phyloP scores from a whole-genome alignment of 1,140 invertebrate genomes.

The Calliopsis andreniformis region DNA sequence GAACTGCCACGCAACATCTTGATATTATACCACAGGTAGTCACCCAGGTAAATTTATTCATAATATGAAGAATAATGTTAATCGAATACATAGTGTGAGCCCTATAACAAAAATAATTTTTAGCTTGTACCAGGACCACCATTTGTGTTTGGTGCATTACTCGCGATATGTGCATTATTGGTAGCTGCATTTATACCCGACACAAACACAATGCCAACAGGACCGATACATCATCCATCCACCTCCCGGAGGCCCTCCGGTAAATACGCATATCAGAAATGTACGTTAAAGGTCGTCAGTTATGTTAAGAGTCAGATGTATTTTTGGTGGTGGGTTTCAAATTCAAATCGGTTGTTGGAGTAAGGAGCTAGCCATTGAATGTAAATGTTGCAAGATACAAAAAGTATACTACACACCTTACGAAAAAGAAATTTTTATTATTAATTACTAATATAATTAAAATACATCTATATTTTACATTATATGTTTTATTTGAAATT shows the following conservation, averaged over 20 bases:
- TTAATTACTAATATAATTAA: conserved; percentile 12
- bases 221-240: conserved; percentile 80
- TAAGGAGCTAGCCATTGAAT: not conserved
- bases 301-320: conserved; percentile 76
- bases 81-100: not conserved
- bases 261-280: conserved; percentile 82
- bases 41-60: conserved; percentile 24
- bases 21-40: conserved; percentile 83
- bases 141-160: conserved; percentile 98
- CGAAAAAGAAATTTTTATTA: not conserved
- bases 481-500: conserved; percentile 20
- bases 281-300: conserved; percentile 81
- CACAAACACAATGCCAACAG: conserved; percentile 80
- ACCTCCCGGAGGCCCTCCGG: conserved; percentile 80
- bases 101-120: conserved; percentile 46
- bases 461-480: conserved; percentile 37
- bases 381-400: not conserved
- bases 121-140: conserved; percentile 98
- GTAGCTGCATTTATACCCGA: conserved; percentile 96
- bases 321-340: conserved; percentile 78
- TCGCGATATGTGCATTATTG: conserved; percentile 96
- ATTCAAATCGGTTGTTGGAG: conserved; percentile 18
- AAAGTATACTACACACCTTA: not conserved
- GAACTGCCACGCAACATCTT: conserved; percentile 78
- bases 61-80: not conserved